phyloP scores from a whole-genome alignment of 2,113 vertebrate genomes.

The Megaleporinus macrocephalus region DNA sequence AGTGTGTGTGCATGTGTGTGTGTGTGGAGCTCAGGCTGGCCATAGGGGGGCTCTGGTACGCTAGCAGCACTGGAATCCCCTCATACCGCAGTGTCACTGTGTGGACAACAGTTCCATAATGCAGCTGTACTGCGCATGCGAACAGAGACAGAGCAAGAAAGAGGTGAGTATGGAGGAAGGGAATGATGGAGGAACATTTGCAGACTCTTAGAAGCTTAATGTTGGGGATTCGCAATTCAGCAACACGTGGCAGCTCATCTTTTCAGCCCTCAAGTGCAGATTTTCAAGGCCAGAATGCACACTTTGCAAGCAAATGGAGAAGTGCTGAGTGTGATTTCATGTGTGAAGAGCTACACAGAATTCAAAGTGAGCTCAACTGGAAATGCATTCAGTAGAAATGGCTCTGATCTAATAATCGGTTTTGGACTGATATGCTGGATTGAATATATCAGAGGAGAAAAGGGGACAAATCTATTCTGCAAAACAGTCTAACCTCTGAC shows the following conservation, averaged over 20 bases:
- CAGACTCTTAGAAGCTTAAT: conserved; percentile 11
- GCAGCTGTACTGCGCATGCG: conserved; percentile 50
- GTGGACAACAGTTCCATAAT: conserved; percentile 56
- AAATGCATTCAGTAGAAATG: neutral
- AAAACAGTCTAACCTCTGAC: neutral
- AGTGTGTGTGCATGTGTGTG: no score
- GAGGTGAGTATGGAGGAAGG: neutral
- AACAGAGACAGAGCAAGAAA: conserved; percentile 6
- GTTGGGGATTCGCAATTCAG: conserved; percentile 11
- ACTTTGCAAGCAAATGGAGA: neutral
- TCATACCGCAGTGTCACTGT: conserved; percentile 69
- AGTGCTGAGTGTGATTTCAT: neutral
- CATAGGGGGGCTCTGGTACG: conserved; percentile 62
- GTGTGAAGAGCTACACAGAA: neutral
- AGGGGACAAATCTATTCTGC: neutral
- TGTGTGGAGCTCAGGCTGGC: conserved; percentile 18
- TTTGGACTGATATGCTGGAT: neutral
- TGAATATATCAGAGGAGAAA: neutral
- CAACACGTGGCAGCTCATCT: conserved; percentile 17
- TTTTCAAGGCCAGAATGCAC: neutral
- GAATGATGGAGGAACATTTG: neutral
- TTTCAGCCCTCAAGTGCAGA: conserved; percentile 15
- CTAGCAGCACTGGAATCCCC: conserved; percentile 36
- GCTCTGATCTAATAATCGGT: neutral
- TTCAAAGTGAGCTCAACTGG: neutral